Conservation (phyloP, 1,140 invertebrate species). For the Aethina tumida region DNA sequence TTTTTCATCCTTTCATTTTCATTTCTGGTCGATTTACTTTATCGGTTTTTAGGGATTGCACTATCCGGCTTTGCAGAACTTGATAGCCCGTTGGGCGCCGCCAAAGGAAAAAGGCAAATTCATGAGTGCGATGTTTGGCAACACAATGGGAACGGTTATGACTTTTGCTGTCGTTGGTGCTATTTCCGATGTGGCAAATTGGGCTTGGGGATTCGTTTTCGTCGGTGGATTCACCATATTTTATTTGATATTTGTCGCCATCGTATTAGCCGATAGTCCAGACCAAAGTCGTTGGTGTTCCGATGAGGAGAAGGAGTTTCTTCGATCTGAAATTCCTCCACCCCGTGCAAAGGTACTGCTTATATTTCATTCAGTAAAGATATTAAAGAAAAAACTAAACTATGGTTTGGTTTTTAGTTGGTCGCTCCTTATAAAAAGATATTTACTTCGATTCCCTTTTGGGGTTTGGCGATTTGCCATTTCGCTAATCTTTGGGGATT, state of each 20-base stretch:
- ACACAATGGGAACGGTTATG: conserved; percentile 68
- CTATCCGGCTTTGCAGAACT: conserved; percentile 59
- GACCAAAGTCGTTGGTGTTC: conserved; percentile 64
- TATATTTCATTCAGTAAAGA: neutral
- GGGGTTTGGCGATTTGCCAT: conserved; percentile 51
- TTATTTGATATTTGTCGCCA: neutral
- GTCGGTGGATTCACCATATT: neutral
- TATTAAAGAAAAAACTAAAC: neutral
- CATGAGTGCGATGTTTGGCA: conserved; percentile 61
- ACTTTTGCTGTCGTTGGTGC: conserved; percentile 60
- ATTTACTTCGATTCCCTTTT: conserved; percentile 52
- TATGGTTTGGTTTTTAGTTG: neutral
- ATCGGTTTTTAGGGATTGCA: conserved; percentile 52
- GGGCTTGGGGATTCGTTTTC: conserved; percentile 64
- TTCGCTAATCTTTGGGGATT: conserved; percentile 68
- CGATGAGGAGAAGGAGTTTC: conserved; percentile 59
- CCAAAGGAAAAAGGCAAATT: conserved; percentile 71
- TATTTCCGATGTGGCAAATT: conserved; percentile 53
- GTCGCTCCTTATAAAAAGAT: conserved; percentile 48
- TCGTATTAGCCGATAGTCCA: conserved; percentile 55
- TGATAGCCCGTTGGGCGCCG: conserved; percentile 65
- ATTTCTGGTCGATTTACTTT: too few relatives aligned
- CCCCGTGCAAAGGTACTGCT: neutral
- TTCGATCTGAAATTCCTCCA: neutral
- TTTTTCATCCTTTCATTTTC: too few relatives aligned